Evolutionary conservation across 2,797 vertebrate genomes (phyloP).

Genomic region (Bradypus variegatus): DNA sequence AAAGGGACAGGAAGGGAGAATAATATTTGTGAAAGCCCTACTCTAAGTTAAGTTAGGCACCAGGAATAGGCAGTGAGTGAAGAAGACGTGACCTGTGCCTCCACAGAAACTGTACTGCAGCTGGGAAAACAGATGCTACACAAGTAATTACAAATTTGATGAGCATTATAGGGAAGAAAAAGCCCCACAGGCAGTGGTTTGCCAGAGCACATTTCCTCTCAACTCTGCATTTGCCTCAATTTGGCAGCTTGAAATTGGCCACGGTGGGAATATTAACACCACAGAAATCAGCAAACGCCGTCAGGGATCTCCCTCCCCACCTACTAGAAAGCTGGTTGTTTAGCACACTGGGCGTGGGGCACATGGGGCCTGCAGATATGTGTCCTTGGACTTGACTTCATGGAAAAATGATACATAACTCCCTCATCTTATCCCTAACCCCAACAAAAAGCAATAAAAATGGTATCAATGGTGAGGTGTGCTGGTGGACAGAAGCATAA

Average conservation of each 20-base stretch:
- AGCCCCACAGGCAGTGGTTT: rapidly evolving
- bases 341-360: neutral
- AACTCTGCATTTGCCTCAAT: rapidly evolving
- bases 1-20: neutral
- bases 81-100: neutral
- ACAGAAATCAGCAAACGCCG: neutral
- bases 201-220: neutral
- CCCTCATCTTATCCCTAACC: neutral
- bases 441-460: neutral
- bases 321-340: neutral
- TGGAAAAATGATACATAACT: neutral
- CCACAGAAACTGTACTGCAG: neutral
- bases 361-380: neutral
- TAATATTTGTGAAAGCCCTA: neutral
- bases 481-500: neutral
- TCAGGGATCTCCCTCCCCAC: neutral
- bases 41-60: neutral
- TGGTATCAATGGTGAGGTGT: neutral
- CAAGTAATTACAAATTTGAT: neutral
- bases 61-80: neutral
- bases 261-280: neutral
- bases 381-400: neutral
- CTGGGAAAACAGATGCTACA: neutral
- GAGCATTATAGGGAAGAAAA: neutral
- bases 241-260: neutral